Conservation (phyloP, 2,797 vertebrate genomes). For the Dicrostonyx torquatus region DNA sequence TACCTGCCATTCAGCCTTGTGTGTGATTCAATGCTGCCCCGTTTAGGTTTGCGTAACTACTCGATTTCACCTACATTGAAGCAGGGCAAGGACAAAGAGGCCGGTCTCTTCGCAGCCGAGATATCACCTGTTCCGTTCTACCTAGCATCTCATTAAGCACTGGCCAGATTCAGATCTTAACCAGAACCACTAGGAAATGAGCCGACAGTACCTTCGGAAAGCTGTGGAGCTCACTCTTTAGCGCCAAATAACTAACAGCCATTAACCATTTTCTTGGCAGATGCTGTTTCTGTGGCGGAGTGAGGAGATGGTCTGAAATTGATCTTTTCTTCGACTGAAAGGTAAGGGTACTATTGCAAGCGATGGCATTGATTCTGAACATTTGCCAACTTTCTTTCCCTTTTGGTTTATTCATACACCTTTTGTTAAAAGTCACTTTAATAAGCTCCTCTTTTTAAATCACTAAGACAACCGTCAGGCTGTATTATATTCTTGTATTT, state of each 20-base stretch:
- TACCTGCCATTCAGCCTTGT: neutral
- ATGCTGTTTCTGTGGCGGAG: constrained; percentile 9
- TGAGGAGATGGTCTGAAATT: neutral
- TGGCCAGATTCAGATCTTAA: neutral
- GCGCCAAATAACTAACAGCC: constrained; percentile 24
- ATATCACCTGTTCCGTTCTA: neutral
- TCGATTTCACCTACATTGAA: neutral
- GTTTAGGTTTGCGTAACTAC: neutral
- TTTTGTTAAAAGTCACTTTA: constrained; percentile 47
- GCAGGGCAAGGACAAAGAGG: neutral
- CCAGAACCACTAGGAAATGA: neutral
- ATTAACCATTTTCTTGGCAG: constrained; percentile 42
- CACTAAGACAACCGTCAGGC: neutral
- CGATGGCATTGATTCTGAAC: neutral
- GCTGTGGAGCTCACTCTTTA: neutral
- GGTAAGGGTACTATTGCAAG: constrained; percentile 18
- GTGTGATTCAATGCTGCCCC: neutral
- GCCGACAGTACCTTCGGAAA: neutral
- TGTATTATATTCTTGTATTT: constrained; percentile 14
- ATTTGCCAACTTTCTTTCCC: neutral
- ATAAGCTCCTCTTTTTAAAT: neutral
- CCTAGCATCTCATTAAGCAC: neutral
- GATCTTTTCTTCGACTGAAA: neutral
- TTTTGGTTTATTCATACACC: neutral
- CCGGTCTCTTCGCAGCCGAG: neutral